Evolutionary conservation across 2,797 vertebrate genomes (phyloP).

Genomic region (Tapirus indicus): DNA sequence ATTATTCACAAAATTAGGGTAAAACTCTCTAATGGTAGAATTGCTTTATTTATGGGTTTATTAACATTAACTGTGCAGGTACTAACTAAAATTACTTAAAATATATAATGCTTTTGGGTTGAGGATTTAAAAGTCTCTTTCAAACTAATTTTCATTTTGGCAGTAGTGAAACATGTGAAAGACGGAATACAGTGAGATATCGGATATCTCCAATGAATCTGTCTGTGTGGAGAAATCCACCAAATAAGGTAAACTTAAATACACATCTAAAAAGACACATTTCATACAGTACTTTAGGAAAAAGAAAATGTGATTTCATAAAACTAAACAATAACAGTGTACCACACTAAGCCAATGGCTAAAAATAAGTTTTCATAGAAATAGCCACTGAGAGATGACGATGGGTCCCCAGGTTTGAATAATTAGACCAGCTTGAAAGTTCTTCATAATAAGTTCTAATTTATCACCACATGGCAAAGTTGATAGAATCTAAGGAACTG

Average conservation of each 20-base stretch:
- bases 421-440: not conserved
- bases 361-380: not conserved
- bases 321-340: not conserved
- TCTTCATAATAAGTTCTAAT: not conserved
- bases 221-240: not conserved
- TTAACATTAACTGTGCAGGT: conserved; percentile 5
- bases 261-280: not conserved
- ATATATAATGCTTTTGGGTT: not conserved
- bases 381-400: not conserved
- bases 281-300: not conserved
- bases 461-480: not conserved
- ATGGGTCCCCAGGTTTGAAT: not conserved
- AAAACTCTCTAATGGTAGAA: conserved; percentile 12
- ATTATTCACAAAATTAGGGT: conserved; percentile 20
- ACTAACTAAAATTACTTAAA: conserved; percentile 43
- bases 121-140: conserved; percentile 34
- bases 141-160: not conserved
- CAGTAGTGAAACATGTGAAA: not conserved
- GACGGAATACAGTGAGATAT: not conserved
- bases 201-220: not conserved
- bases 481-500: not conserved
- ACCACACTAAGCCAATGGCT: not conserved
- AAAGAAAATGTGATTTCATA: not conserved
- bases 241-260: not conserved
- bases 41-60: conserved; percentile 34